Evolutionary conservation across 2,888 invertebrate genomes (phyloP).

Genomic region (Salpingus planirostris): DNA sequence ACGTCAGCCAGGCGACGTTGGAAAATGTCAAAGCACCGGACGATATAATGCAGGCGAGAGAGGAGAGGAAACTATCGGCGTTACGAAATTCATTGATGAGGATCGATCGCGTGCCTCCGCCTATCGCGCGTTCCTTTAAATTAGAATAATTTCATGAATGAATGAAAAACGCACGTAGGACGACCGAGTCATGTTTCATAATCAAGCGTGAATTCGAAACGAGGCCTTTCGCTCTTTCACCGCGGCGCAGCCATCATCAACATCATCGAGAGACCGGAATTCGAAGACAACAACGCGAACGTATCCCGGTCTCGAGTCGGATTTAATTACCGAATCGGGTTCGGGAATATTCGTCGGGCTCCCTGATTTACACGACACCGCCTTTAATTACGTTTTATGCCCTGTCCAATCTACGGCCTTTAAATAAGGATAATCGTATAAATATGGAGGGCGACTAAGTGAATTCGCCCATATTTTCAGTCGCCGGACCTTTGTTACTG

Average conservation of each 20-base stretch:
- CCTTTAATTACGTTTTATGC: slow-evolving; percentile 5
- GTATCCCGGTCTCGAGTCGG: too few species aligned
- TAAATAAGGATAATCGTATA: slow-evolving; percentile 6
- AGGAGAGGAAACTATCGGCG: too few species aligned
- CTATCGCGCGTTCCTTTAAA: slow-evolving; percentile 25
- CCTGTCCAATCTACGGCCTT: slow-evolving; percentile 5
- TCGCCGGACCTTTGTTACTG: slow-evolving; percentile 3
- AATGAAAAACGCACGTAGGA: slow-evolving; percentile 23
- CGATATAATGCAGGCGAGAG: too few species aligned
- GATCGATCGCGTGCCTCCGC: slow-evolving; percentile 31
- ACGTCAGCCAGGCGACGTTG: slow-evolving; percentile 24
- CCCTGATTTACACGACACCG: slow-evolving; percentile 17
- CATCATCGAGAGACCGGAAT: too few species aligned
- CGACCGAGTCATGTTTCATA: slow-evolving; percentile 20
- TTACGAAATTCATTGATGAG: slow-evolving; percentile 34
- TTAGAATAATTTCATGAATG: slow-evolving; percentile 36
- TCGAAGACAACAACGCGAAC: neutral
- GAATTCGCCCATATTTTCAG: slow-evolving; percentile 10
- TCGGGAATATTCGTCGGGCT: slow-evolving; percentile 1
- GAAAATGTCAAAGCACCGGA: slow-evolving; percentile 27
- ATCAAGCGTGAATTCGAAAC: too few species aligned
- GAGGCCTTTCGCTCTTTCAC: slow-evolving; percentile 5
- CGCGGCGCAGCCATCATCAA: too few species aligned
- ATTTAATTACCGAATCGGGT: neutral
- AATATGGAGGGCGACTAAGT: slow-evolving; percentile 5